phyloP scores from a whole-genome alignment of 1,140 invertebrate genomes.

The Conus ventricosus region DNA sequence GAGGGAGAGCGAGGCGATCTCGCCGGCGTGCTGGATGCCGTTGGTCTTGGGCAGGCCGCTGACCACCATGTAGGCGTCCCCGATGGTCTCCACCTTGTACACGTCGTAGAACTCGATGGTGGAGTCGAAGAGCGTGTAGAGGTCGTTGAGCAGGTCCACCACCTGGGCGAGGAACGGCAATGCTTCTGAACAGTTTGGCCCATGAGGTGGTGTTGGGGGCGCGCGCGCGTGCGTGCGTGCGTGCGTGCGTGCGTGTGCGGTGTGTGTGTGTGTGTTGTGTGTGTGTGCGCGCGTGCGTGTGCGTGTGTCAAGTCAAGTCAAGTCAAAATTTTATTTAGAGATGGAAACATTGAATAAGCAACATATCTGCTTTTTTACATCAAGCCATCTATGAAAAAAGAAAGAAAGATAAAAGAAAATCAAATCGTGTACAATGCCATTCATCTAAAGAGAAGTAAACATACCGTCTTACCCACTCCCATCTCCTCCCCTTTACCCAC shows the following conservation, averaged over 20 bases:
- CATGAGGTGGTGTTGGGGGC: too few relatives aligned
- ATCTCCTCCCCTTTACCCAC: too few relatives aligned
- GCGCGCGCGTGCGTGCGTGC: too few relatives aligned
- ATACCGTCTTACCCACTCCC: too few relatives aligned
- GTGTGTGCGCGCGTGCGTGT: background rate
- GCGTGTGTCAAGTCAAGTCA: too few relatives aligned
- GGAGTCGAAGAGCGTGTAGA: slow-evolving; percentile 72
- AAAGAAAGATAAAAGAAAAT: background rate
- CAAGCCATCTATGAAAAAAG: background rate
- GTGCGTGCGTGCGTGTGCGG: too few relatives aligned
- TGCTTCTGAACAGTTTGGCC: too few relatives aligned
- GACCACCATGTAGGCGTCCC: slow-evolving; percentile 72
- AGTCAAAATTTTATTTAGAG: too few relatives aligned
- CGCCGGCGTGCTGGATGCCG: slow-evolving; percentile 86
- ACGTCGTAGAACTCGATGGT: slow-evolving; percentile 73
- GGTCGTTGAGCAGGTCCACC: slow-evolving; percentile 70
- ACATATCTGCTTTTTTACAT: too few relatives aligned
- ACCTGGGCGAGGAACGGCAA: slow-evolving; percentile 74
- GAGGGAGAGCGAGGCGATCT: slow-evolving; percentile 91
- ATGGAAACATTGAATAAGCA: too few relatives aligned
- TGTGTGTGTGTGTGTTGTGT: background rate
- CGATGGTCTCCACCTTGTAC: slow-evolving; percentile 72
- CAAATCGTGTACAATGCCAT: too few relatives aligned
- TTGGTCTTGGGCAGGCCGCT: slow-evolving; percentile 73
- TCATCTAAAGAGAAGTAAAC: too few relatives aligned